Evolutionary conservation across 2,888 invertebrate species (phyloP), one percentile per base, ranked within the genome.

Genomic region (Neocrepidodera transversa): DNA sequence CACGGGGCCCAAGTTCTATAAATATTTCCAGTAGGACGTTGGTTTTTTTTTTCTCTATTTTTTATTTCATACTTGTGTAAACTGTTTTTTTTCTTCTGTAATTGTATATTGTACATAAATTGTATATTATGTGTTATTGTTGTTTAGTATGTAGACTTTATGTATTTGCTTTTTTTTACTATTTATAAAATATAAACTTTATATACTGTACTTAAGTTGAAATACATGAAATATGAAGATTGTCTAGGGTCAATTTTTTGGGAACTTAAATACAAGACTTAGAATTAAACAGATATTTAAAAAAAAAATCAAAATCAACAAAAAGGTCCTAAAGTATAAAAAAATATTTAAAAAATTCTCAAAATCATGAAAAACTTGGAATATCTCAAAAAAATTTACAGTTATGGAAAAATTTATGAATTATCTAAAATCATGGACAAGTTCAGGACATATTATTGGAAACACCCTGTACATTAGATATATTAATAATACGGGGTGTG

Each of bases 11-110:
- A 82, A 84, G 63, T 81, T 83, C 68, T 84, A 84, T 74, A 83
- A 84, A 74, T 84, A 84, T 78, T 85, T 85, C 78, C 83, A 83
- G 71, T 84, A 76, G 69, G 60, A 56, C 54, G 38, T 53, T 60
- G 36, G n/a, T 40, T 56, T 38, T 53, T 38, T 49, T 55, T 53
- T 42, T 43, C 50, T 43, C 42, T 50, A 42, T 38, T 7, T n/a
- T n/a, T n/a, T n/a, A n/a, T n/a, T n/a, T n/a, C n/a, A n/a, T n/a
- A 56, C 11, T 50, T 51, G 32, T 62, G 58, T 51, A 40, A 36
- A 36, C 16, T 49, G 23, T 51, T 36, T 51, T 50, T 58, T 51
- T 51, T n/a, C n/a, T n/a, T n/a, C n/a, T 58, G 51, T 56, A 53
- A 49, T 47, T 64, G 63, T 63, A 63, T 57, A 63, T 67, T 67